Percentiles rank a stretch among this genome's conserved stretches.
Conservation (phyloP, 2,888 invertebrate species). For the Crepidodera aurea region DNA sequence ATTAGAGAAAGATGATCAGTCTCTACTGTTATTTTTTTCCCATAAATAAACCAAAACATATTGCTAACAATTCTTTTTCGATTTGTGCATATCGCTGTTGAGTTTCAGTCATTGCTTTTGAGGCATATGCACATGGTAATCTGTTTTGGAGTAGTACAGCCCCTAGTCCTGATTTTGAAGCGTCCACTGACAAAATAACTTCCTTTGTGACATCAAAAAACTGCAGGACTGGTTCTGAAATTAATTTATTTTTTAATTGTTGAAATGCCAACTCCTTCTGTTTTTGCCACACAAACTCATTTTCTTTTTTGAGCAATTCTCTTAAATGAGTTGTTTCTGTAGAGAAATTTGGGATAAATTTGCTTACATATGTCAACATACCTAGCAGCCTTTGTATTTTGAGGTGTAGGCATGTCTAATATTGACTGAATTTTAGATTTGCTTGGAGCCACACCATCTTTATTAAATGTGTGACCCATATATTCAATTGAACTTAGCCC, state of each 20-base stretch:
- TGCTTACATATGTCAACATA: neutral
- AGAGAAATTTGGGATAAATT: slow-evolving; percentile 1
- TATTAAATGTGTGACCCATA: slow-evolving; percentile 38
- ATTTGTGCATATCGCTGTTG: no score
- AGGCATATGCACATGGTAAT: no score
- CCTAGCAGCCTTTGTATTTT: neutral
- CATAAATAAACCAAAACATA: no score
- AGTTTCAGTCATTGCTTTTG: no score
- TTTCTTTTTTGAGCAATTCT: neutral
- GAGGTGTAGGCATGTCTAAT: neutral
- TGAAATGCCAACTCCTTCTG: slow-evolving; percentile 25
- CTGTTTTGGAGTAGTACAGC: slow-evolving; percentile 27
- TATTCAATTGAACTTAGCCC: slow-evolving; percentile 13
- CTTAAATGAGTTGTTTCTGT: no score
- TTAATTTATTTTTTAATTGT: slow-evolving; percentile 28
- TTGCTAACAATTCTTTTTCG: no score
- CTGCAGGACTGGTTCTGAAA: slow-evolving; percentile 29
- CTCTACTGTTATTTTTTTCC: no score
- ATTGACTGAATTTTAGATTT: slow-evolving; percentile 37
- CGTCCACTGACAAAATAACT: slow-evolving; percentile 43
- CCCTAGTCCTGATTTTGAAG: slow-evolving; percentile 44
- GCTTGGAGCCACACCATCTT: slow-evolving; percentile 35
- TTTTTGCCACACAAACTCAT: slow-evolving; percentile 21
- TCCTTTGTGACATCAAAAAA: slow-evolving; percentile 27
- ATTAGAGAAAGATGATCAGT: no score